Evolutionary conservation across 2,888 invertebrate species (phyloP), one percentile per base, ranked within the genome.

Genomic region (Petrophora chlorosata): DNA sequence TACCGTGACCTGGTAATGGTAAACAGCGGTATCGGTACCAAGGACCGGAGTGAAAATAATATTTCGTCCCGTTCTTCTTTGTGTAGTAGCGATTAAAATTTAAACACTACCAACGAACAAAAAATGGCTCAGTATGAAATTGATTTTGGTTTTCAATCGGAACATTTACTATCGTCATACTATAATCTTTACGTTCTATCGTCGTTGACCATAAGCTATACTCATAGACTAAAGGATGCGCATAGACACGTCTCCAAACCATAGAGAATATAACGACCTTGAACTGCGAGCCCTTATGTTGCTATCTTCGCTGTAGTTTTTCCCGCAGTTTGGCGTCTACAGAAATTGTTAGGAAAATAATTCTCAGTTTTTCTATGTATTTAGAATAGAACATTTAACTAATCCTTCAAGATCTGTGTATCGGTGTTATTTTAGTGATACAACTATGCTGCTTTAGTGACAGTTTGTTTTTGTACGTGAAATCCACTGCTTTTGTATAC

Each of bases 261-360:
- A 82, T 76, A 82, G 70, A 81, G 44, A 59, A 57, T 15, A 67
- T 66, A 70, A 62, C 63, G 80, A 77, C 83, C 83, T 85, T 84
- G 82, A 83, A 74, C 68, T 72, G 73, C 74, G 59, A 55, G 51
- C 26, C 46, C 43, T 67, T 63, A 46, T 63, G 72, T 60, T 59
- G 76, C 87, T 74, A 86, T 77, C 87, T 90, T 90, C 88, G 72
- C 73, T 76, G 78, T 86, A 89, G 88, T 90, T 89, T 88, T 89
- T 89, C 87, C 87, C 86, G 85, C 85, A 89, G 87, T 87, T 90
- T 90, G 87, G 90, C 90, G 90, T 90, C 90, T 73, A 83, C 85
- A 73, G 69, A 81, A 73, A 79, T 48, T 84, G 78, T 79, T 78
- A 79, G 79, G 83, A 84, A 83, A 73, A 62, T 73, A 75, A 74